Evolutionary conservation across 2,888 invertebrate species (phyloP), one percentile per base, ranked within the genome.

Genomic region (Eubasilissa splendida): DNA sequence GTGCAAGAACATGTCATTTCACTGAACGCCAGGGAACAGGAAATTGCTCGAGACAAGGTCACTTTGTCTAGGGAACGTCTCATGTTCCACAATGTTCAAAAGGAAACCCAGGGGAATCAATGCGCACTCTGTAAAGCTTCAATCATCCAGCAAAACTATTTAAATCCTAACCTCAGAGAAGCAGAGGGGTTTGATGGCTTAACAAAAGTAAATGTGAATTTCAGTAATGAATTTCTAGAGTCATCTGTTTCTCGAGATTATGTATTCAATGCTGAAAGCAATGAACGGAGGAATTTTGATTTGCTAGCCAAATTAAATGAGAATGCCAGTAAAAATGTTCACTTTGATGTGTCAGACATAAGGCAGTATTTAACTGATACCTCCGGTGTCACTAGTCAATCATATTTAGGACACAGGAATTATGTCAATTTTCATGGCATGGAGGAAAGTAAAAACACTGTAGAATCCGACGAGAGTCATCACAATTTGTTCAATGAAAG

Each of bases 11-110:
- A 93, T 82, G 89, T 91, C 3, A 87, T 90, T 3, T 90, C 92
- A 0, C 85, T 93, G 22, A 90, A 91, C 31, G 85, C 87, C 11
- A 89, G 93, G 84, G 93, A 93, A 83, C 92, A 92, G 84, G 92
- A 92, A 84, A 89, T 93, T 58, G 92, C 92, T 0, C 91, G 89
- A 86, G 93, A 93, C 84, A 93, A 93, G 86, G 90, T 93, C 0
- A 87, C 89, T 3, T 85, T 93, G 10, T 92, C 93, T 0, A 91
- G 92, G 84, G 93, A 93, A 85, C 88, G 93, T 84, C 84, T 93
- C 77, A 88, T 88, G 79, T 86, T 93, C 50, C 92, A 92, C 82
- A 91, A 91, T 68, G 89, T 91, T 79, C 88, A 89, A 80, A 91
- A 90, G 84, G 89, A 91, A 84, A 88, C 65, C 1, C 90, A 90